Conservation (phyloP, 2,113 vertebrate species). For the Malurus alboscapulatus region DNA sequence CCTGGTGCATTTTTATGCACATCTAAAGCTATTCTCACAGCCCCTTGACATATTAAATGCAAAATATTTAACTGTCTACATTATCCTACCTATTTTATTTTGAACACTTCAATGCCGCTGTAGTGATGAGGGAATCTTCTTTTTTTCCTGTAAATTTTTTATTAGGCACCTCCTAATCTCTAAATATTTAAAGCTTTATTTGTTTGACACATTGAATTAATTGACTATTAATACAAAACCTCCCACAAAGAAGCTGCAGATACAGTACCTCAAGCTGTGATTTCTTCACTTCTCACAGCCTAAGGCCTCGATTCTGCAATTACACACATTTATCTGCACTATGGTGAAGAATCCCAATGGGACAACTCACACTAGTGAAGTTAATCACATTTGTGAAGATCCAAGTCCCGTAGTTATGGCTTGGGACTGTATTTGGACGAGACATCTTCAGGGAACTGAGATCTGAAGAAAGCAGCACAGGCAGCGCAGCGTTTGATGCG, state of each 20-base stretch:
- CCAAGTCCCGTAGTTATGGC: background rate
- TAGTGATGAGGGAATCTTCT: background rate
- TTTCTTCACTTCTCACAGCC: conserved; percentile 2
- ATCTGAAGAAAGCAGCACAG: background rate
- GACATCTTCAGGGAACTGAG: background rate
- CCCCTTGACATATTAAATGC: accelerated
- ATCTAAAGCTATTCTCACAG: background rate
- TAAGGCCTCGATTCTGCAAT: conserved; percentile 7
- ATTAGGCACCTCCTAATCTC: background rate
- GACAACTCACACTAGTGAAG: background rate
- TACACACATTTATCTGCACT: background rate
- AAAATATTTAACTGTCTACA: background rate
- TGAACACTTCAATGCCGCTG: background rate
- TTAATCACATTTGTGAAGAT: conserved; percentile 10
- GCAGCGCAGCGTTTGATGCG: background rate
- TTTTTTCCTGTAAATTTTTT: background rate
- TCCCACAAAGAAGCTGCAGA: background rate
- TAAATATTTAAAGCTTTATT: conserved; percentile 8
- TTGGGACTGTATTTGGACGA: background rate
- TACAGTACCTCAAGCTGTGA: background rate
- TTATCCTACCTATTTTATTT: background rate
- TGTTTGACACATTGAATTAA: conserved; percentile 12
- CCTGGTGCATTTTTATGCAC: background rate
- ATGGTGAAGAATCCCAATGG: background rate
- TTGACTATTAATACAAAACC: conserved; percentile 4